Evolutionary conservation across 2,113 vertebrate species (phyloP), one percentile per base, ranked within the genome.

Genomic region (Vireo altiloquus): DNA sequence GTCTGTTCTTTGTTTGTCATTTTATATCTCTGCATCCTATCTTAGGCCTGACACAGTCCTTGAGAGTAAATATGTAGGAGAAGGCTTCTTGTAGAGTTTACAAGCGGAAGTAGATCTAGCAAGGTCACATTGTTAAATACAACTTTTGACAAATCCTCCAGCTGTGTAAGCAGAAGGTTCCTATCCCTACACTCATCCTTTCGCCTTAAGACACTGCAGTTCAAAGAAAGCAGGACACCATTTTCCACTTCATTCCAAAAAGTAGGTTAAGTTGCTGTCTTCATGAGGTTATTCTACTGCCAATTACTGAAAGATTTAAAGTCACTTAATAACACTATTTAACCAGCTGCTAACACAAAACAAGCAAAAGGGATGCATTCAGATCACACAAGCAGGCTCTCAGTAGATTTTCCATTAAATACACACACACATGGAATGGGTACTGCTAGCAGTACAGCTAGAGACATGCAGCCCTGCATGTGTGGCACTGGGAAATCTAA

Each of bases 1-100:
- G 8, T 22, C 31, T 0, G 0, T 2, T 49, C 61, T 70, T 64
- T 49, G 25, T 13, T 56, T 76, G 68, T 28, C 47, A 27, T 35
- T 72, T 68, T 60, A 4, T 39, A 33, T 40, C 20, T 63, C 25
- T 69, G 13, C 18, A 50, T 59, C 63, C 80, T 56, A 31, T 15
- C 39, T 53, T 59, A 89, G 64, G 54, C 14, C n/a, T 84, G 42
- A 42, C 16, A 49, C 9, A 71, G 30, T 33, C 13, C 24, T n/a
- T 35, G 33, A 72, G 57, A 54, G 12, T 23, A 40, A 94, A 69
- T 37, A 81, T 4, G 12, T 39, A 66, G 39, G 24, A 33, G 25
- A 80, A 86, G 56, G 27, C 59, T 91, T 78, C 25, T 18, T 68
- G 44, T n/a, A 30, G 42, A 78, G 22, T 56, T 66, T 77, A 64